Evolutionary conservation across 2,797 vertebrate species (phyloP).

Genomic region (Protonibea diacanthus): DNA sequence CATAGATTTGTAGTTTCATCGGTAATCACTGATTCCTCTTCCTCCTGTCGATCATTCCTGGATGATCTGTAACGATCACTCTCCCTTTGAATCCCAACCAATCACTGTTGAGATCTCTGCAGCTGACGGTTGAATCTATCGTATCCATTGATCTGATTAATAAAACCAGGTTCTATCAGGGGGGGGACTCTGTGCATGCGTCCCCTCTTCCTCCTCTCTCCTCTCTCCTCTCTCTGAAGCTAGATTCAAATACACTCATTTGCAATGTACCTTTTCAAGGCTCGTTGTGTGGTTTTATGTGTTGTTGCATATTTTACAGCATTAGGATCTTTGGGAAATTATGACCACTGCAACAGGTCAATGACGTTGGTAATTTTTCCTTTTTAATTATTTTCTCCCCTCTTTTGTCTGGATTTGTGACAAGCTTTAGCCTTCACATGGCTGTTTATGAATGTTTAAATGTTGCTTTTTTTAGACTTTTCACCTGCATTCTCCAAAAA

Average conservation of each 20-base stretch:
- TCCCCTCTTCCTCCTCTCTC: slow-evolving; percentile 10
- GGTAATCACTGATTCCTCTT: too few species aligned
- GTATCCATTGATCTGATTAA: slow-evolving; percentile 12
- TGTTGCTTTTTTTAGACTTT: slow-evolving; percentile 61
- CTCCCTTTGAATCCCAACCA: slow-evolving; percentile 13
- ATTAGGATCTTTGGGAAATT: slow-evolving; percentile 97
- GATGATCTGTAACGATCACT: neutral
- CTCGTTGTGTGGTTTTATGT: slow-evolving; percentile 93
- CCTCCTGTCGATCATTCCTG: neutral
- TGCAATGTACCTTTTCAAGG: slow-evolving; percentile 88
- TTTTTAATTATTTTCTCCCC: slow-evolving; percentile 91
- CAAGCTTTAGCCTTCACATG: slow-evolving; percentile 67
- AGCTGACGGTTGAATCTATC: slow-evolving; percentile 2
- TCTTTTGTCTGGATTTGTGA: slow-evolving; percentile 87
- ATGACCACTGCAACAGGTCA: slow-evolving; percentile 96
- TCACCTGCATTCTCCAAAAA: slow-evolving; percentile 55
- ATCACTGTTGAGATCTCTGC: slow-evolving; percentile 31
- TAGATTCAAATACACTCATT: slow-evolving; percentile 75
- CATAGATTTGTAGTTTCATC: neutral
- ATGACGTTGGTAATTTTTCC: slow-evolving; percentile 97
- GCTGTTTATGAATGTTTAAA: slow-evolving; percentile 67
- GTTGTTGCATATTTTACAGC: slow-evolving; percentile 99
- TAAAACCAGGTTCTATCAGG: slow-evolving; percentile 6
- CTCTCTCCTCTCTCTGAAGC: slow-evolving; percentile 27
- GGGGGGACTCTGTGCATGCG: slow-evolving; percentile 65